Evolutionary conservation across 2,113 vertebrate species (phyloP).

Genomic region (Cacatua alba): DNA sequence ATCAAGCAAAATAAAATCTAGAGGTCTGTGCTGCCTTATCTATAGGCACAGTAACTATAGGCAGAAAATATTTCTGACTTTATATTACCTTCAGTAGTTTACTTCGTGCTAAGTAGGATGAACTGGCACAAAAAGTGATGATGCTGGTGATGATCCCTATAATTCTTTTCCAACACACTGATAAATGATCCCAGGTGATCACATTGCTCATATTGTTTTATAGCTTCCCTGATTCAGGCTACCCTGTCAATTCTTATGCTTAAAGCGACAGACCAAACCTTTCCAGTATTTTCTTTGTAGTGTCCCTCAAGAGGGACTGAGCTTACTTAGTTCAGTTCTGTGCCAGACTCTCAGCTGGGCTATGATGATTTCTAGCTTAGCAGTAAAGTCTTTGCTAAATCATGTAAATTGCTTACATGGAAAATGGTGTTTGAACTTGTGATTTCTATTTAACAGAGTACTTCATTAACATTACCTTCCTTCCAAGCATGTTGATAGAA

Average conservation of each 20-base stretch:
- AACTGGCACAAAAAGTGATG: neutral
- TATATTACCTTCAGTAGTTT: neutral
- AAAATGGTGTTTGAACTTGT: neutral
- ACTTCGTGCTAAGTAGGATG: neutral
- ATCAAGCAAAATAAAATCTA: neutral
- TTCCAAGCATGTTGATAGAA: neutral
- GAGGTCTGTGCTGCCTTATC: neutral
- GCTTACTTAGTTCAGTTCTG: neutral
- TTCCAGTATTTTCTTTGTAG: neutral
- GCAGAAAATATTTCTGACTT: neutral
- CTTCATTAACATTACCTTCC: neutral
- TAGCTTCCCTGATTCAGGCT: neutral
- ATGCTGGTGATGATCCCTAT: neutral
- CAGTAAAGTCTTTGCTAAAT: neutral
- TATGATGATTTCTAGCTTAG: neutral
- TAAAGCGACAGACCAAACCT: neutral
- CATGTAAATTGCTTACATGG: neutral
- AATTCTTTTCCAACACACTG: neutral
- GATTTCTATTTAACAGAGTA: neutral
- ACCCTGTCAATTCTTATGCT: neutral
- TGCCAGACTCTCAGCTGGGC: neutral
- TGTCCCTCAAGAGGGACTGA: neutral
- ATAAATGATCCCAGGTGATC: neutral
- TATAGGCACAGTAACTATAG: neutral
- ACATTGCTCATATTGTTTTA: neutral